Conservation (phyloP, 64 coral and sea anemone species). For the Montipora efflorescens region DNA sequence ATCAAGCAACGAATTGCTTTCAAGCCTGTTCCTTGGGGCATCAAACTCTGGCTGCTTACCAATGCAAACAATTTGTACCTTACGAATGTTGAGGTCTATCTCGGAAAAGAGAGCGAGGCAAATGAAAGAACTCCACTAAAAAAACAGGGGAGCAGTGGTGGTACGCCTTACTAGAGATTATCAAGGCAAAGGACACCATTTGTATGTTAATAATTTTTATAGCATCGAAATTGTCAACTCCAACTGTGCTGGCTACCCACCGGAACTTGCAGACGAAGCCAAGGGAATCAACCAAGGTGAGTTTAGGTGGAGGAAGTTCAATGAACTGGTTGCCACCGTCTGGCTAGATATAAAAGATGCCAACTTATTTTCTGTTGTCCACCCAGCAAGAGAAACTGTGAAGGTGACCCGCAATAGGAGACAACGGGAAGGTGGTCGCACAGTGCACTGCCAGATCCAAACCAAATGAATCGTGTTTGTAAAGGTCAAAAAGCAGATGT, state of each 20-base stretch:
- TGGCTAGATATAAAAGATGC: too few species aligned
- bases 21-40: too few species aligned
- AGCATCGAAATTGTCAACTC: not conserved
- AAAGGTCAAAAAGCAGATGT: conserved; percentile 48
- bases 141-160: conserved; percentile 40
- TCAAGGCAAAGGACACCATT: conserved; percentile 28
- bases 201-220: conserved; percentile 52
- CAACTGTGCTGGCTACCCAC: conserved; percentile 8
- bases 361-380: too few species aligned
- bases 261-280: conserved; percentile 6
- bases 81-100: conserved; percentile 55
- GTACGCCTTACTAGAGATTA: conserved; percentile 29
- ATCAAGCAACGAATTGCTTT: too few species aligned
- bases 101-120: conserved; percentile 11
- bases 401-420: conserved; percentile 3
- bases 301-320: too few species aligned
- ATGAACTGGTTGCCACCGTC: too few species aligned
- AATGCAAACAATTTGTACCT: not conserved
- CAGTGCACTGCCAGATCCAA: not conserved
- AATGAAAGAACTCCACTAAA: too few species aligned
- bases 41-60: too few species aligned
- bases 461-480: conserved; percentile 25
- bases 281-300: too few species aligned
- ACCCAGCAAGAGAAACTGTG: too few species aligned
- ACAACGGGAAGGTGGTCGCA: not conserved